Conservation (phyloP, 2,797 vertebrate genomes). For the Gorsachius magnificus region DNA sequence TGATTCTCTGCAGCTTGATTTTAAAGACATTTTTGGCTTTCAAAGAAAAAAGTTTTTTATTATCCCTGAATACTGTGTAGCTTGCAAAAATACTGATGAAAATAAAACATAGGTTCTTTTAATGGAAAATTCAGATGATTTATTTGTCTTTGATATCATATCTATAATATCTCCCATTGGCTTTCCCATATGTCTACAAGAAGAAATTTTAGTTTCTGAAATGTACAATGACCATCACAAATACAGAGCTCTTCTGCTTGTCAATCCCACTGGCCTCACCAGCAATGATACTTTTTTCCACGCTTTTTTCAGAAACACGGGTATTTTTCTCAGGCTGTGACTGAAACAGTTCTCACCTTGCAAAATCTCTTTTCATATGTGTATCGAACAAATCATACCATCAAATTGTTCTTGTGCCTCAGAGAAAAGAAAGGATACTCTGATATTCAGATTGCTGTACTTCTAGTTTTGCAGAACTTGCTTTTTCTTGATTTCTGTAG, state of each 20-base stretch:
- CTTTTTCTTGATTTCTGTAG: background rate
- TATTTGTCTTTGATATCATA: background rate
- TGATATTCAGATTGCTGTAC: background rate
- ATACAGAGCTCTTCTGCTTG: background rate
- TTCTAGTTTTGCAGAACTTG: background rate
- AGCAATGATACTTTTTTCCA: background rate
- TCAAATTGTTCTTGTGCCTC: background rate
- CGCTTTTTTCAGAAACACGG: accelerated
- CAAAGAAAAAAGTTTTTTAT: background rate
- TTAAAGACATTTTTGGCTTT: background rate
- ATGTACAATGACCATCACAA: background rate
- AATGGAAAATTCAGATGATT: background rate
- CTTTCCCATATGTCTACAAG: background rate
- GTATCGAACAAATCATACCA: background rate
- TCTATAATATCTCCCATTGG: background rate
- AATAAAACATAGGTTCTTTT: background rate
- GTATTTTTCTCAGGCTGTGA: background rate
- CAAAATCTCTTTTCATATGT: background rate
- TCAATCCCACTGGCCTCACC: background rate
- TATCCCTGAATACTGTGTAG: background rate
- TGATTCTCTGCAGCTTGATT: background rate
- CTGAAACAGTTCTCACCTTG: background rate
- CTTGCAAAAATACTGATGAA: background rate
- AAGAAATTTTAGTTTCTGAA: background rate
- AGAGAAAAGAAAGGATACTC: background rate